phyloP scores from a whole-genome alignment of 2,888 invertebrate genomes.

The Polia nebulosa region DNA sequence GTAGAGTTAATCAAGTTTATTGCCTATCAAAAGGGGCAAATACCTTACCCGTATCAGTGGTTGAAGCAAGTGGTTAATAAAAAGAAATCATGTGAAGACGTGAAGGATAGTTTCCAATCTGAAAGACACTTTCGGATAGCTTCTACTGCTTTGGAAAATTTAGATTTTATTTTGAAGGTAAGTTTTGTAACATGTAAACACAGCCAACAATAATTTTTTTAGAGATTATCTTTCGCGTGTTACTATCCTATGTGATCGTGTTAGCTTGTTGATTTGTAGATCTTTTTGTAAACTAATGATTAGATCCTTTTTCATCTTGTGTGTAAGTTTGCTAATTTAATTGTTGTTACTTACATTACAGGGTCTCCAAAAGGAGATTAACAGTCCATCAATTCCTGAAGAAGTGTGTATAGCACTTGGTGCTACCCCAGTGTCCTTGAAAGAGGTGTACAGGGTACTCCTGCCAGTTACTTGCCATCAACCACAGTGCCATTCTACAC shows the following conservation, averaged over 20 bases:
- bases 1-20: constrained; percentile 91
- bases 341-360: constrained; percentile 73
- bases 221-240: neutral
- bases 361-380: constrained; percentile 85
- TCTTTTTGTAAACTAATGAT: constrained; percentile 6
- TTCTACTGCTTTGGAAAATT: constrained; percentile 84
- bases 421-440: constrained; percentile 82
- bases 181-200: neutral
- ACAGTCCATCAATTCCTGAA: constrained; percentile 80
- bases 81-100: constrained; percentile 74
- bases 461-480: constrained; percentile 83
- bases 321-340: constrained; percentile 14
- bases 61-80: constrained; percentile 85
- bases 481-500: constrained; percentile 83
- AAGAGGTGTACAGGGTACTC: constrained; percentile 85
- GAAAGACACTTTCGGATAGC: constrained; percentile 85
- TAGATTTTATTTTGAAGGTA: constrained; percentile 87
- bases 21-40: constrained; percentile 90
- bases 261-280: neutral
- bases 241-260: neutral
- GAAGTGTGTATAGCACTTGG: constrained; percentile 87
- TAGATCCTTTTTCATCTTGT: too few relatives aligned
- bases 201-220: neutral
- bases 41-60: constrained; percentile 89
- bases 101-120: constrained; percentile 82